Evolutionary conservation across 2,113 vertebrate species (phyloP), one percentile per base, ranked within the genome.

Genomic region (Ciconia boyciana): DNA sequence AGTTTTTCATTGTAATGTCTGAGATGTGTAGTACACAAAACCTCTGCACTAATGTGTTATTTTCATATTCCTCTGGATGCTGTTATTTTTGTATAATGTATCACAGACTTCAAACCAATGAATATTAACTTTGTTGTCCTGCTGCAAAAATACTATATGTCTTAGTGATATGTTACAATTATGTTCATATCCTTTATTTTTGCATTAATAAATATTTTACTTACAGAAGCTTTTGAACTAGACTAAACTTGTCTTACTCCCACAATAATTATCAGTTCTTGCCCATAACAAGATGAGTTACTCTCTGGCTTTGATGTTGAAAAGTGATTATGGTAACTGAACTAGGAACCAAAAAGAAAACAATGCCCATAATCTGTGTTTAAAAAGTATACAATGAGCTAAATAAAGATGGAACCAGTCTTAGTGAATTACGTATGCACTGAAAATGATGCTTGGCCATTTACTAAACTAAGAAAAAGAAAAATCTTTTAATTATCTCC

Each of bases 401-500:
- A 76, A 89, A 57, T 48, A 70, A 78, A 58, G 17, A 43, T 48
- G 5, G 26, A 85, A 74, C 18, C 16, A 49, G 43, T 55, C 10
- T 41, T 29, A 60, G n/a, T 62, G 60, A 89, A 43, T 52, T 93
- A 51, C 10, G 11, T 78, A 14, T 18, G 8, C 17, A 18, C 18
- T 49, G n/a, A 46, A 87, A 81, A 52, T 31, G 2, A 10, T 52
- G 13, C 17, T 51, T 74, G 43, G 16, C 16, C 10, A 16, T 68
- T 87, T 77, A 65, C 26, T 74, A n/a, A 49, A 74, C 34, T 54
- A 44, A 80, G 34, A 24, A 48, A 32, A 75, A 52, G 9, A 66
- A 57, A 39, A 62, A 41, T 13, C 0, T 18, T 71, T 41, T 70
- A 4, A 9, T 39, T 26, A 7, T 44, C 6, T 66, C 3, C 1